Evolutionary conservation across 30 jellyfish, hydroid and myxozoan species (phyloP), one percentile per base, ranked within the genome.

Genomic region (Nemopilema nomurai): DNA sequence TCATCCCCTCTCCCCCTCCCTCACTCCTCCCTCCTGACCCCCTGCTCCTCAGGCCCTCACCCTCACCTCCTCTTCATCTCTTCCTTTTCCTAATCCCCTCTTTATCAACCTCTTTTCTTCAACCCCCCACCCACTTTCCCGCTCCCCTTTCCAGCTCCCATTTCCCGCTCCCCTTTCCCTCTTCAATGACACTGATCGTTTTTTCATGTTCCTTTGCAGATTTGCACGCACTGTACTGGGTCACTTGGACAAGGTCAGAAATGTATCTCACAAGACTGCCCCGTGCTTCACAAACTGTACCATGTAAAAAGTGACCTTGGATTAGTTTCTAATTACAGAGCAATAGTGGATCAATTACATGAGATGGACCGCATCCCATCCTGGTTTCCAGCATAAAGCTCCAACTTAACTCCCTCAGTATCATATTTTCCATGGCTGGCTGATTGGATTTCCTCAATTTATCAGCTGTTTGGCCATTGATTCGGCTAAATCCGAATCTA

Each of bases 241-340:
- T 50, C 96, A 22, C 90, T 77, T 41, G 85, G 67, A 8, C 87
- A 76, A 65, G 0, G 69, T 17, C 33, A 24, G 4, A 74, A 80
- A 66, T 92, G 98, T 86, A 63, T 74, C 17, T 92, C 98, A 28
- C 89, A 87, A 18, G 98, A 92, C 73, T 92, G 98, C 64, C 98
- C 98, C 23, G 91, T 92, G 31, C 32, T 84, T 71, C 94, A 81
- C 57, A 92, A 92, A 81, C 89, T 92, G 82, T 80, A 75, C 81
- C 90, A 92, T 24, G 89, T 87, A 28, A 82, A 78, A 79, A 70
- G 64, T 8, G 97, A 91, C 29, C 50, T 78, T 28, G 86, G 81
- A 26, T n/a, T 80, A n/a, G 80, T 77, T 18, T 70, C 83, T 8
- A 70, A 49, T 57, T 72, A 84, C 76, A 84, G 97, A 78, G 41